These are phyloP conservation scores for Choreutis nemorana DNA, from an alignment of 2,888 invertebrate species.

Conservation along the genomic window DNA sequence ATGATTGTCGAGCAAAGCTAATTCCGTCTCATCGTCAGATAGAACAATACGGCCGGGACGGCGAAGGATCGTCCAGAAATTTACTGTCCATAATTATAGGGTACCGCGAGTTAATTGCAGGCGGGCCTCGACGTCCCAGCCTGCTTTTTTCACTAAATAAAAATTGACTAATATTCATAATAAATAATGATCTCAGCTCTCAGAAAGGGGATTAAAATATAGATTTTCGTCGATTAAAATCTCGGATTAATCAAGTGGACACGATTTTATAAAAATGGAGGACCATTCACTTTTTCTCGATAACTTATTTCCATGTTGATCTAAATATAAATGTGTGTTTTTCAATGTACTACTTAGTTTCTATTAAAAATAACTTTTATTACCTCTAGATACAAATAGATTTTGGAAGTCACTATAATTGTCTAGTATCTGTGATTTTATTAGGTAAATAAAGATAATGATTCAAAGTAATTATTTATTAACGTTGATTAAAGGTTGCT, in stretches of 20 bases:
- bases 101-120: conserved; percentile 84
- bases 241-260: conserved; percentile 26
- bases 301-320: neutral
- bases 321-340: no score
- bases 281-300: neutral
- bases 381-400: no score
- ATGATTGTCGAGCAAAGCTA: no score
- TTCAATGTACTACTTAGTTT: no score
- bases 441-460: no score
- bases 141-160: conserved; percentile 62
- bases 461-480: no score
- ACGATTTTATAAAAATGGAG: conserved; percentile 4
- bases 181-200: conserved; percentile 63
- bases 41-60: conserved; percentile 50
- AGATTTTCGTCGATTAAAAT: conserved; percentile 53
- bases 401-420: no score
- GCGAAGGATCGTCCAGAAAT: conserved; percentile 75
- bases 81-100: conserved; percentile 88
- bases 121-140: conserved; percentile 47
- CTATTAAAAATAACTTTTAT: no score
- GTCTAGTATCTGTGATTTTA: no score
- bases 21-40: conserved; percentile 45
- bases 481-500: no score
- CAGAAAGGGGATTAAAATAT: conserved; percentile 44
- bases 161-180: conserved; percentile 68